These are phyloP conservation scores for Coptotermes formosanus DNA, from an alignment of 1,140 invertebrate genomes.

Conservation along the genomic window DNA sequence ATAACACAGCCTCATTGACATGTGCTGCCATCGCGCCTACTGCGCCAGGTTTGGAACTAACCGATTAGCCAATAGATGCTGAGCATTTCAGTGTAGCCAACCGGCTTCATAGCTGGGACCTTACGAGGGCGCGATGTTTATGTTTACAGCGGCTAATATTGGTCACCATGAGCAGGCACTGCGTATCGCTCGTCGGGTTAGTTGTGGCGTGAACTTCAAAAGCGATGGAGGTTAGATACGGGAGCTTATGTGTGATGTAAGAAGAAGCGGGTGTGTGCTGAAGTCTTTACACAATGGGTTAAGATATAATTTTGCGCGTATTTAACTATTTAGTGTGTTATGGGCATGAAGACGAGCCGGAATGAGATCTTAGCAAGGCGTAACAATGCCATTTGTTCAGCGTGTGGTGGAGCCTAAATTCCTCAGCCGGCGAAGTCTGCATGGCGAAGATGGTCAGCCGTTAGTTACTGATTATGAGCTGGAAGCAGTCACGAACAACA, in stretches of 20 bases:
- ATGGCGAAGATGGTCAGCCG: constrained; percentile 56
- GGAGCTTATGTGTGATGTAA: not conserved
- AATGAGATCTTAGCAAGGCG: not conserved
- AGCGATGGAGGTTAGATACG: not conserved
- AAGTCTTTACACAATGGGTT: not conserved
- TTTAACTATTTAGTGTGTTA: not conserved
- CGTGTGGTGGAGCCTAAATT: constrained; percentile 65
- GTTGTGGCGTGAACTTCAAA: not conserved
- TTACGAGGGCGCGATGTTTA: not conserved
- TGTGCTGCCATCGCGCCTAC: not conserved
- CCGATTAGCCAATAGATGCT: not conserved
- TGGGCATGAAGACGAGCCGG: constrained; percentile 22
- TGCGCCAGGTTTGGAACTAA: too few relatives aligned
- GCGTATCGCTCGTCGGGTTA: not conserved
- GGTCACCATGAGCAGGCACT: not conserved
- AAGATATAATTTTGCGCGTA: constrained; percentile 12
- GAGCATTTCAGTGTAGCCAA: not conserved
- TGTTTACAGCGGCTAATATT: not conserved
- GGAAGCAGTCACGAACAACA: constrained; percentile 73
- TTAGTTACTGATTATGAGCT: constrained; percentile 65
- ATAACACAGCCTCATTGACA: not conserved
- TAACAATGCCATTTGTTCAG: constrained; percentile 69
- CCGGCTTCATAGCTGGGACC: not conserved
- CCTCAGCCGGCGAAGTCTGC: constrained; percentile 61
- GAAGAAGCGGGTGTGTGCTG: not conserved